Evolutionary conservation across 2,888 invertebrate species (phyloP), one percentile per base, ranked within the genome.

Genomic region (Amaurobius ferox): DNA sequence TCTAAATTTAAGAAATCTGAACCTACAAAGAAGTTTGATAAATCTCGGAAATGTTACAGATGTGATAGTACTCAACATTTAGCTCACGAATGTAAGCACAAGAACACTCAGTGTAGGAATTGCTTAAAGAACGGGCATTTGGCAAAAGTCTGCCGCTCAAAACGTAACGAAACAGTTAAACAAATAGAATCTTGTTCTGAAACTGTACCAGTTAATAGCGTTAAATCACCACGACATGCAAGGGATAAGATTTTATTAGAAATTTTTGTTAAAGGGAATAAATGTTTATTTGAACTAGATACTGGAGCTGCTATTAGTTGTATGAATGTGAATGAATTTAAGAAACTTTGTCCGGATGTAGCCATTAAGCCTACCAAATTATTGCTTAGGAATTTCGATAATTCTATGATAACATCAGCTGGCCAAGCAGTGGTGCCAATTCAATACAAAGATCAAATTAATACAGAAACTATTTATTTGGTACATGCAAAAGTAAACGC

Each of bases 101-200:
- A 74, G 74, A 74, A 74, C 62, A 74, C 74, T 74, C 64, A 64
- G 28, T 74, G 74, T 74, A 74, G 74, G 74, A 74, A 74, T 74
- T 74, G 74, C 74, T 74, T 74, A 74, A 74, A 74, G 74, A 74
- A 74, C 74, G 74, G 74, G 74, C 74, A 74, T 74, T 74, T 74
- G 74, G 74, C 74, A 74, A 74, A 74, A 64, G 74, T 64, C 74
- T 74, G 74, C 74, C 74, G 64, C 74, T 62, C 74, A 74, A 74
- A 74, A 62, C 74, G 74, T 64, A 74, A 74, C 74, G 64, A 74
- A 74, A 74, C 74, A 74, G 74, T 74, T 74, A 74, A 74, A 74
- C 74, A 74, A 74, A 74, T 64, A 74, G 74, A 74, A 74, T 74
- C 74, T 74, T 74, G 62, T 74, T 74, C 62, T 74, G 74, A 74